Conservation (phyloP, 1,140 invertebrate genomes). For the Tetramorium parvispinum region DNA sequence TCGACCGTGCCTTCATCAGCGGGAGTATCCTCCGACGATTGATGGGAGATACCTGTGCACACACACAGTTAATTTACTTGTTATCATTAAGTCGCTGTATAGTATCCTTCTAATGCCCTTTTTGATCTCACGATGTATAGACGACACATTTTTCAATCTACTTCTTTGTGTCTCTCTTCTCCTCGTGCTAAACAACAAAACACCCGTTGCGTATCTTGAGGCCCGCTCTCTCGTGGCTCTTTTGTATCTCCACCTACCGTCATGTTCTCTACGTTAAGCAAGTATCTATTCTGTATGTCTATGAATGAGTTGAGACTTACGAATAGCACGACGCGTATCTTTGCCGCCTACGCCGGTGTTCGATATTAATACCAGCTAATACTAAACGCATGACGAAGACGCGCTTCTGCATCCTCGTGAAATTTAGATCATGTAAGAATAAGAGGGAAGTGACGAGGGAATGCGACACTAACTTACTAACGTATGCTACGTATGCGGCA, state of each 20-base stretch:
- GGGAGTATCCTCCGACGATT: background rate
- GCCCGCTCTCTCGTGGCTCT: slow-evolving; percentile 66
- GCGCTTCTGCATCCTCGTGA: slow-evolving; percentile 25
- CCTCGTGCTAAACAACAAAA: slow-evolving; percentile 63
- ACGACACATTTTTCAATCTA: slow-evolving; percentile 66
- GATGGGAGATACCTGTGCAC: background rate
- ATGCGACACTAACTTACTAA: slow-evolving; percentile 7
- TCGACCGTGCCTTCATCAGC: background rate
- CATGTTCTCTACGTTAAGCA: slow-evolving; percentile 71
- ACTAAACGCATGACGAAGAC: slow-evolving; percentile 16
- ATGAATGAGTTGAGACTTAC: slow-evolving; percentile 56
- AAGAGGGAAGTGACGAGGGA: background rate
- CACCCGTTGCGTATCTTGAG: slow-evolving; percentile 68
- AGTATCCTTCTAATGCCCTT: slow-evolving; percentile 58
- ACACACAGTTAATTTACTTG: slow-evolving; percentile 40
- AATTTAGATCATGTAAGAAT: background rate
- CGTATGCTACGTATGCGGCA: background rate
- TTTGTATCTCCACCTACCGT: slow-evolving; percentile 63
- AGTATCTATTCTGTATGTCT: slow-evolving; percentile 70
- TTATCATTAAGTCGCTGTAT: slow-evolving; percentile 66
- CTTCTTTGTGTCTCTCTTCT: slow-evolving; percentile 66
- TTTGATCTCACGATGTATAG: slow-evolving; percentile 61
- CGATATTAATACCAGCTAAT: slow-evolving; percentile 14
- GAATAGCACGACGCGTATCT: slow-evolving; percentile 61
- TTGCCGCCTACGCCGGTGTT: background rate